Evolutionary conservation across 64 coral and sea anemone genomes (phyloP), one percentile per base, ranked within the genome.

Genomic region (Porites australiensis): DNA sequence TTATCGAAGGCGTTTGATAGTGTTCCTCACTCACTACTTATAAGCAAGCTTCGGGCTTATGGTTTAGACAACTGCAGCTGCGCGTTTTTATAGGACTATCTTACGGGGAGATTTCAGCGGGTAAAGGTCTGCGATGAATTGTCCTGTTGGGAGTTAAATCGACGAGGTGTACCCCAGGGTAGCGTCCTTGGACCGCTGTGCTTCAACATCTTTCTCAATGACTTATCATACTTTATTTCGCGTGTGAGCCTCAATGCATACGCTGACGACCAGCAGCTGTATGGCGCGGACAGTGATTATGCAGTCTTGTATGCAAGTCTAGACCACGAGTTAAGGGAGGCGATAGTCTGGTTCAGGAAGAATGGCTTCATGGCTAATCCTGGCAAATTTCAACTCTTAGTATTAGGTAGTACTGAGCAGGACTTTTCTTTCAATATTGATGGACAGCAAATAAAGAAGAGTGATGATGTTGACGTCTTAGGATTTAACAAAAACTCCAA

Each of bases 1-100:
- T 67, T 67, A 67, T 67, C 64, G 4, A 67, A 67, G 64, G 64
- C 64, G 20, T 67, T 67, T 67, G 64, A 67, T n/a, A 67, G 64
- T n/a, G 13, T 67, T 67, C 58, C 64, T 67, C 64, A 67, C 20
- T 13, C 64, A 19, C 64, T 67, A n/a, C 64, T 67, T 13, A 67
- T 67, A 18, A n/a, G 13, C 64, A 4, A 67, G 20, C 64, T 67
- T 13, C 12, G 7, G 4, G 64, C 64, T 4, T 19, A 19, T 67
- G 12, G 64, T n/a, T 67, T 67, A 67, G 64, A 67, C 20, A n/a
- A 67, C 4, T n/a, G 12, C 13, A 3, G 64, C 20, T 67, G 64
- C 20, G 14, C 64, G 20, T 67, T 67, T 18, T 13, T 67, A 4
- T 13, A 67, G n/a, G n/a, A n/a, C n/a, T n/a, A n/a, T n/a, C n/a